Conservation (phyloP, 1,140 invertebrate genomes). For the Halyomorpha halys region DNA sequence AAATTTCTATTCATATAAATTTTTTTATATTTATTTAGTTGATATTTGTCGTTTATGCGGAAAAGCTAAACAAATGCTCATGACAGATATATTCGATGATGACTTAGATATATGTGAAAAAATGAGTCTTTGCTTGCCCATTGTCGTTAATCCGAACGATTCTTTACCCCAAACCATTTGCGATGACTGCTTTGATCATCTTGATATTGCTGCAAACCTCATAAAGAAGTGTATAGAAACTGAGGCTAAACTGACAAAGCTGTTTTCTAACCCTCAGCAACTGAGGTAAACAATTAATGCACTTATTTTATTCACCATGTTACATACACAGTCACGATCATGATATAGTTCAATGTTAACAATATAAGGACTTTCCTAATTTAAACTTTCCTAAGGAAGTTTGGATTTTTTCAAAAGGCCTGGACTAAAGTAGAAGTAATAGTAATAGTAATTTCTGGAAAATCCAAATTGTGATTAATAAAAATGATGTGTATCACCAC, state of each 20-base stretch:
- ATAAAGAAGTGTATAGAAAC: not conserved
- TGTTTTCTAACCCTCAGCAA: not conserved
- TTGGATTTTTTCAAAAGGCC: too few species aligned
- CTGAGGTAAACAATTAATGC: too few species aligned
- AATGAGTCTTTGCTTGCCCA: conserved; percentile 16
- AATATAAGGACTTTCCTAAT: too few species aligned
- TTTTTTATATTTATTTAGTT: not conserved
- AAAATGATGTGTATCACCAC: too few species aligned
- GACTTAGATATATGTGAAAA: conserved; percentile 7
- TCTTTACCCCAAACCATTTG: conserved; percentile 4
- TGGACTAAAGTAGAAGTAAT: too few species aligned
- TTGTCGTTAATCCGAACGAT: conserved; percentile 7
- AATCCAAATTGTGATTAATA: too few species aligned
- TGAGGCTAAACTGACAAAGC: not conserved
- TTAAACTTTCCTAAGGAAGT: too few species aligned
- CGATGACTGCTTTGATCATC: conserved; percentile 1
- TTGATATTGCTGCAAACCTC: not conserved
- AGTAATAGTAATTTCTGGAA: too few species aligned
- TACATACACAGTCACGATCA: too few species aligned
- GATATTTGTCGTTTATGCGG: conserved; percentile 12
- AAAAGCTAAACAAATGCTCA: conserved; percentile 2
- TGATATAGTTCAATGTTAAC: too few species aligned
- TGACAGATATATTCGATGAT: conserved; percentile 14
- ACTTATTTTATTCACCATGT: too few species aligned
- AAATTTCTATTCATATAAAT: too few species aligned